phyloP scores from a whole-genome alignment of 2,797 vertebrate genomes.

The Stomatorhinus walkeri region DNA sequence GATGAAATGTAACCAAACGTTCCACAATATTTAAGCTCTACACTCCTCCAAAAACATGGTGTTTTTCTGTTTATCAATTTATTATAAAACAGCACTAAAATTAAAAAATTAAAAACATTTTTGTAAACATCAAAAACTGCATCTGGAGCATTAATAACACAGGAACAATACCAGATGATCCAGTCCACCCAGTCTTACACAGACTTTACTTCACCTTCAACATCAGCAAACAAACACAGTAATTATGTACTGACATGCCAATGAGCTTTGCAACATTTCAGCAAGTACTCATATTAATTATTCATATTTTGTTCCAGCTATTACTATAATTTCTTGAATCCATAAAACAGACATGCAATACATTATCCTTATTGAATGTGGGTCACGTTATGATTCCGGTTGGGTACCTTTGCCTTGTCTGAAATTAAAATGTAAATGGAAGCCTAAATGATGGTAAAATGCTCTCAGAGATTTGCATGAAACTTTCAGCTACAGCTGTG shows the following conservation, averaged over 20 bases:
- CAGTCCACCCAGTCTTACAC: background rate
- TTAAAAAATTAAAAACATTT: background rate
- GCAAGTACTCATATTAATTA: conserved; percentile 7
- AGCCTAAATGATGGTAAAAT: background rate
- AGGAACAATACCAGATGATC: background rate
- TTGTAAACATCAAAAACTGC: background rate
- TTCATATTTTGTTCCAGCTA: background rate
- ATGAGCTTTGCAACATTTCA: background rate
- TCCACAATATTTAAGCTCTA: background rate
- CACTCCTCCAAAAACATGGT: background rate
- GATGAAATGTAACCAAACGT: background rate
- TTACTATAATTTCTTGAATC: background rate
- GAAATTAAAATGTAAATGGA: conserved; percentile 7
- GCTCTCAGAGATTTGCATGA: conserved; percentile 5
- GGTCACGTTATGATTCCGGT: background rate
- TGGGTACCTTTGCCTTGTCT: background rate
- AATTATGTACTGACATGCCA: background rate
- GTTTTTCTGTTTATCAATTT: background rate
- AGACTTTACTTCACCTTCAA: background rate
- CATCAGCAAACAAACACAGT: background rate
- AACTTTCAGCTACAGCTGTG: conserved; percentile 7
- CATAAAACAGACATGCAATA: background rate
- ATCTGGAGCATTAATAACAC: background rate
- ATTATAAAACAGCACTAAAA: background rate
- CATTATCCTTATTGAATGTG: conserved; percentile 1